Evolutionary conservation across 1,140 invertebrate species (phyloP).

Genomic region (Drosophila busckii): DNA sequence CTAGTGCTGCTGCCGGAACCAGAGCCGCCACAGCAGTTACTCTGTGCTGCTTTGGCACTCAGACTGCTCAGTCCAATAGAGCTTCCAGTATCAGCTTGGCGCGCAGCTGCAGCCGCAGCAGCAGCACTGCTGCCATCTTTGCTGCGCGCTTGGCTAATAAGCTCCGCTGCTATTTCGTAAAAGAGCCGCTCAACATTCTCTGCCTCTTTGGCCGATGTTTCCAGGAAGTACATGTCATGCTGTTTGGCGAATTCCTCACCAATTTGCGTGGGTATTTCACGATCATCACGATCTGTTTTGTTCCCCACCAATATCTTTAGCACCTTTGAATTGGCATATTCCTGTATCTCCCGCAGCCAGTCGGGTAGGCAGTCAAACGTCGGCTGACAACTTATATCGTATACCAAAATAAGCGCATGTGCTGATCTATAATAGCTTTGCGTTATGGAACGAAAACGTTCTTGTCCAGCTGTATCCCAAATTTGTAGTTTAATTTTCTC

Average conservation of each 20-base stretch:
- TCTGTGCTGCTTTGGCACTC: conserved; percentile 68
- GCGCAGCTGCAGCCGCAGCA: conserved; percentile 47
- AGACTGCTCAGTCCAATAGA: conserved; percentile 65
- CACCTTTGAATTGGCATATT: conserved; percentile 97
- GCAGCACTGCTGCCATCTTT: conserved; percentile 61
- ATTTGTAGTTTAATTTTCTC: conserved; percentile 99
- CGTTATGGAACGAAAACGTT: conserved; percentile 95
- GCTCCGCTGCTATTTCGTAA: conserved; percentile 95
- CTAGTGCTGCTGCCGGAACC: conserved; percentile 42
- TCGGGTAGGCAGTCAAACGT: conserved; percentile 97
- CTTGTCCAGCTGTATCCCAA: conserved; percentile 93
- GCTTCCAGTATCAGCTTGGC: conserved; percentile 41
- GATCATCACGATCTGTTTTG: conserved; percentile 96
- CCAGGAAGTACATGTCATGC: conserved; percentile 98
- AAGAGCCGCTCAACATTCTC: conserved; percentile 98
- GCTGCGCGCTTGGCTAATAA: conserved; percentile 86
- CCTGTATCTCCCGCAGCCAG: conserved; percentile 97
- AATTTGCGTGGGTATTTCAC: conserved; percentile 95
- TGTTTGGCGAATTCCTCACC: conserved; percentile 97
- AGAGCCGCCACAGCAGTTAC: conserved; percentile 59
- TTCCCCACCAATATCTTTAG: conserved; percentile 95
- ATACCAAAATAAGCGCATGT: conserved; percentile 97
- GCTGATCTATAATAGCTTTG: conserved; percentile 99
- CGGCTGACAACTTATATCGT: conserved; percentile 97
- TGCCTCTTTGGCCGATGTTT: conserved; percentile 98